Conservation (phyloP, 37 sponge, comb jelly and placozoan genomes). For the Tethya wilhelma region DNA sequence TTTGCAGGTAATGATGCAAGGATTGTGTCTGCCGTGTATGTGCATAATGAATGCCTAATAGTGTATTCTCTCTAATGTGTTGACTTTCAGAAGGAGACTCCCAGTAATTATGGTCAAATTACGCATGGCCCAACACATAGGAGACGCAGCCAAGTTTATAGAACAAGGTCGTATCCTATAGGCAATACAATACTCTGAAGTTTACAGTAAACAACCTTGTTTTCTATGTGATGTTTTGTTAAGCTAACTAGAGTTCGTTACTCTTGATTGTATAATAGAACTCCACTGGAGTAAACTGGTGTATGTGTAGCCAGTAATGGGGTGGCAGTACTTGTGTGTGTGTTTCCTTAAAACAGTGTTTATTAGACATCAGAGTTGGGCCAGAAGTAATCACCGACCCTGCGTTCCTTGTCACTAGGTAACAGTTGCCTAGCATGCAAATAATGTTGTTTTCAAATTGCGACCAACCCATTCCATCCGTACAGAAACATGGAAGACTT, state of each 20-base stretch:
- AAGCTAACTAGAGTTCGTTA: too few relatives aligned
- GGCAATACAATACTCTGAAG: neutral
- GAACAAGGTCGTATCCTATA: constrained; percentile 95
- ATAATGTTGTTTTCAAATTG: neutral
- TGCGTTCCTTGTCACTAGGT: constrained; percentile 95
- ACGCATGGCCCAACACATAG: constrained; percentile 90
- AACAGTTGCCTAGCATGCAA: neutral
- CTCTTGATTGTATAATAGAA: too few relatives aligned
- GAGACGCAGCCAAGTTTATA: constrained; percentile 88
- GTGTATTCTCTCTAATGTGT: neutral
- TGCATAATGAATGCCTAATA: neutral
- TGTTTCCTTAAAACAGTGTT: neutral
- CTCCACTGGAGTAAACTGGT: too few relatives aligned
- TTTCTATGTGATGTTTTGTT: too few relatives aligned
- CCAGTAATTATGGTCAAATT: constrained; percentile 92
- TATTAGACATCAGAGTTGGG: constrained; percentile 89
- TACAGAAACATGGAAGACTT: constrained; percentile 94
- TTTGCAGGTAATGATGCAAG: constrained; percentile 75
- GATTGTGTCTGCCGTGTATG: too few relatives aligned
- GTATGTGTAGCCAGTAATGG: neutral
- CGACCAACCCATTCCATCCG: neutral
- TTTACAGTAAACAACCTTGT: too few relatives aligned
- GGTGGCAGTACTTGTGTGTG: neutral
- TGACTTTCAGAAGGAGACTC: constrained; percentile 70
- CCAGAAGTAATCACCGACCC: constrained; percentile 94